Conservation (phyloP, 2,888 invertebrate genomes). For the Dynastes tityus region DNA sequence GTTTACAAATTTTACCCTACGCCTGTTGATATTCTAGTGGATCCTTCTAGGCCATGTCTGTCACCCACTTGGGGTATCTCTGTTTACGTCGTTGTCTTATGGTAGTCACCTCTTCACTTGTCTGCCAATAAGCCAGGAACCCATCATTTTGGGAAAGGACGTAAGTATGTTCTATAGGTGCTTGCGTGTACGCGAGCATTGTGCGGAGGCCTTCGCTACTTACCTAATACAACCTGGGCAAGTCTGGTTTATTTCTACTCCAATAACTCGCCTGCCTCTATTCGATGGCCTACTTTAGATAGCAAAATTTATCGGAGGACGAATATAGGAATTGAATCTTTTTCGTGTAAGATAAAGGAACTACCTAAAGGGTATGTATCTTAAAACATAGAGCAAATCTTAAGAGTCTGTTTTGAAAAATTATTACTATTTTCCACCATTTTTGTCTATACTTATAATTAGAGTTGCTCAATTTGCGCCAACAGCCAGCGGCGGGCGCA, state of each 20-base stretch:
- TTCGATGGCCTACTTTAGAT: conserved; percentile 47
- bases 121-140: conserved; percentile 58
- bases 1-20: conserved; percentile 58
- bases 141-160: conserved; percentile 13
- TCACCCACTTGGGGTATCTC: conserved; percentile 60
- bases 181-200: conserved; percentile 3
- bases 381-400: too few relatives aligned
- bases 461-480: too few relatives aligned
- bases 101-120: conserved; percentile 60
- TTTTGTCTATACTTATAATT: too few relatives aligned
- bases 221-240: conserved; percentile 54
- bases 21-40: conserved; percentile 54
- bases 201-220: not conserved
- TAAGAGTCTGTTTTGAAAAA: too few relatives aligned
- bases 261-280: conserved; percentile 49
- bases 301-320: conserved; percentile 4
- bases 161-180: conserved; percentile 7
- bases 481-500: too few relatives aligned
- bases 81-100: conserved; percentile 56
- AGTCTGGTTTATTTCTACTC: conserved; percentile 57
- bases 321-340: not conserved
- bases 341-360: not conserved
- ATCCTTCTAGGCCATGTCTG: conserved; percentile 58
- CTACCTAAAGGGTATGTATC: too few relatives aligned
- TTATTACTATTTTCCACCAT: too few relatives aligned